Evolutionary conservation across 2,888 invertebrate genomes (phyloP).

Genomic region (Acanthosepion lycidas): DNA sequence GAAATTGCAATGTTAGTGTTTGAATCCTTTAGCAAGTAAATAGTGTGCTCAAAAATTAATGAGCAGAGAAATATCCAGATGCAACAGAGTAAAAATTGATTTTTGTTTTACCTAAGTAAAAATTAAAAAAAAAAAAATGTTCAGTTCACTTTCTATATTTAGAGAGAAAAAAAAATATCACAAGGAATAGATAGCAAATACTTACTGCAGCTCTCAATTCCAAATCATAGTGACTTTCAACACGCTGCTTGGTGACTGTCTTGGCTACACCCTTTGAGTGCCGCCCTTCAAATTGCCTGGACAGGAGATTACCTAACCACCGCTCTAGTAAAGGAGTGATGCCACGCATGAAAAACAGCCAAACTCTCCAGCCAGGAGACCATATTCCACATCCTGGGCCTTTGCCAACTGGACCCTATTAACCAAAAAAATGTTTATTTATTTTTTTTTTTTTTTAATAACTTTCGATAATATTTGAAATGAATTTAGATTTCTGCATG

Average conservation of each 20-base stretch:
- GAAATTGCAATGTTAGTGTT: too few species aligned
- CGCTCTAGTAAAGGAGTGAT: conserved; percentile 97
- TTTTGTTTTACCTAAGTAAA: too few species aligned
- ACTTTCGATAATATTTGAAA: too few species aligned
- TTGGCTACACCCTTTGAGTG: conserved; percentile 99
- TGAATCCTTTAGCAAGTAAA: too few species aligned
- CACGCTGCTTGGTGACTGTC: conserved; percentile 99
- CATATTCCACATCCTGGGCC: conserved; percentile 99
- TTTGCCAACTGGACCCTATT: conserved; percentile 95
- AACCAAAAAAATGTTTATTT: conserved; percentile 46
- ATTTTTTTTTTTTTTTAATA: not conserved
- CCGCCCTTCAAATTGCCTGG: conserved; percentile 98
- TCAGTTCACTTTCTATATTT: too few species aligned
- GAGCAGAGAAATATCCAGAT: too few species aligned
- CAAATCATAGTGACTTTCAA: conserved; percentile 99
- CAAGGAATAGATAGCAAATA: conserved; percentile 44
- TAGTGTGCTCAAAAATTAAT: too few species aligned
- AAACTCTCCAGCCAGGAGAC: conserved; percentile 99
- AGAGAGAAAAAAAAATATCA: too few species aligned
- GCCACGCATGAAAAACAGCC: conserved; percentile 99
- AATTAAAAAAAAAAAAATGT: too few species aligned
- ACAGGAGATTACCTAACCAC: conserved; percentile 99
- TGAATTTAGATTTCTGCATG: too few species aligned
- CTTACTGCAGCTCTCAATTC: conserved; percentile 93
- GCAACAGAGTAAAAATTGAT: too few species aligned